Percentiles rank a stretch among this genome's conserved stretches.
phyloP scores from a whole-genome alignment of 2,113 vertebrate genomes.

The Tyrannus savana region DNA sequence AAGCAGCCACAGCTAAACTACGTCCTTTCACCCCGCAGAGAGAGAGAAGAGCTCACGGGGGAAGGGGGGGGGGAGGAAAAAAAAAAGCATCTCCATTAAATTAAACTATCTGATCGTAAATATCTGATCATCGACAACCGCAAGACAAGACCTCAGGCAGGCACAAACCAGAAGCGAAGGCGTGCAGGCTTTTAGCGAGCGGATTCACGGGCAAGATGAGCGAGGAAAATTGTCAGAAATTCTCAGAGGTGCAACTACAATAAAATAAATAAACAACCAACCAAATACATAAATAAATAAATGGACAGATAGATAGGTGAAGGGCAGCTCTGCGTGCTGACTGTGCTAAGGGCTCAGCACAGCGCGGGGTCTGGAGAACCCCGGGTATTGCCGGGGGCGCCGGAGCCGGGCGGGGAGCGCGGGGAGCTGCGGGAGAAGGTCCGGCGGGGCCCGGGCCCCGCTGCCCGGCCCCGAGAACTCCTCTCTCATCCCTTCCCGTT shows the following conservation, averaged over 20 bases:
- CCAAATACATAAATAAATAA: too few relatives aligned
- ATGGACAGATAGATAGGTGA: background rate
- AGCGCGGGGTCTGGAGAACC: background rate
- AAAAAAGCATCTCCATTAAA: background rate
- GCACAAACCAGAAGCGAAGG: background rate
- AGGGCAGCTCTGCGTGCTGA: rapidly evolving
- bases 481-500: background rate
- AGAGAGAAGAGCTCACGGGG: background rate
- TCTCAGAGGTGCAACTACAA: background rate
- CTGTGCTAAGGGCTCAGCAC: rapidly evolving
- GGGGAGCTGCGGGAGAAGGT: background rate
- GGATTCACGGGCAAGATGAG: rapidly evolving
- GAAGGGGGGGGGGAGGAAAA: too few relatives aligned
- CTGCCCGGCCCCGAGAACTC: background rate
- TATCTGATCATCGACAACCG: background rate
- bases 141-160: background rate
- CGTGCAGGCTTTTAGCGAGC: background rate
- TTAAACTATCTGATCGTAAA: background rate
- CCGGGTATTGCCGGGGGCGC: background rate
- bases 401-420: background rate
- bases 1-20: background rate
- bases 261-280: background rate
- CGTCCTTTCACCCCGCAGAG: background rate
- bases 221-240: background rate
- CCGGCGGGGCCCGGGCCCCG: background rate